Base-by-base conservation (phyloP, 35 echinoderm and acorn worm genomes). In the Amphiura filiformis region DNA sequence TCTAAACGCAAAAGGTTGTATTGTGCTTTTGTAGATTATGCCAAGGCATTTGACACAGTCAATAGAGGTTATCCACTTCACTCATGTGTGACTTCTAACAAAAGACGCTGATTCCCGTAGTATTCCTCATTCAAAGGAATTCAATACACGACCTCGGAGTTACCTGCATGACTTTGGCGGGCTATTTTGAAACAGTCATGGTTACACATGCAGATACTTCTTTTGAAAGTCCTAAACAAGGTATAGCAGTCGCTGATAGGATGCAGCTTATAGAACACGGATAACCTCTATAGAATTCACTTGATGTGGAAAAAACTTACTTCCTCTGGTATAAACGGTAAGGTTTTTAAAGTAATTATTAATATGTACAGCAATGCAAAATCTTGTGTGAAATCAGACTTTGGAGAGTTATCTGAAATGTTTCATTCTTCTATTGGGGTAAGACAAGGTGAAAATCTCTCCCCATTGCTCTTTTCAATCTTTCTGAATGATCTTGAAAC, bases 391-490 rank as follows among this genome's bases (percentile, higher is more conserved):
- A 52, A 52, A 0, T 82, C 31, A 39, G 30, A 37, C 35, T 2
- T 39, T 38, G 80, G 37, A 9, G 36, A 40, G 30, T 39, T 31
- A 1, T 82, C 80, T 12, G 36, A 36, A 30, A 39, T 36, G 36
- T 82, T 82, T 82, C 36, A 37, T 0, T 82, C 35, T 39, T 39
- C 28, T 82, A 39, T 82, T 82, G 79, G 79, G 32, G 80, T 82
- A 39, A 82, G 80, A 22, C 80, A 82, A 82, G 12, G 80, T 34
- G 80, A 82, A 31, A 82, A 82, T 31, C 80, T 82, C 40, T 82
- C 80, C n/a, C n/a, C n/a, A n/a, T n/a, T n/a, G n/a, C n/a, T n/a
- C n/a, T 82, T 82, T 42, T 39, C 13, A 39, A 41, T 82, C 30
- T 39, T 82, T 18, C 4, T 41, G 1, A 82, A 82, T 41, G 80